Base-by-base conservation (phyloP, 1,140 invertebrate species). In the Tachypleus tridentatus region DNA sequence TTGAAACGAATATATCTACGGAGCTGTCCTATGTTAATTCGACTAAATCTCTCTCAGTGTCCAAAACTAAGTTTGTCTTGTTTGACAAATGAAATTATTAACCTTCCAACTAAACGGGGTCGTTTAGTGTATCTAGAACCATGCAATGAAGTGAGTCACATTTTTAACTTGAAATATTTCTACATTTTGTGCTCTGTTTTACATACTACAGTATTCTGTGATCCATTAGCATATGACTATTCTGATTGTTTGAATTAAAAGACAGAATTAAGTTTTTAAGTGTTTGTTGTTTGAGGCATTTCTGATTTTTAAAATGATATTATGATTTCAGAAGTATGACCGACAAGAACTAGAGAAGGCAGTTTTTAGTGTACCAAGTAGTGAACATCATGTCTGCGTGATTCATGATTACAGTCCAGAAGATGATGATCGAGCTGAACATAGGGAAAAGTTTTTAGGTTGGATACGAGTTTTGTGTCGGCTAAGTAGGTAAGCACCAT, bases 101-200 rank as follows among this genome's bases (percentile, higher is more conserved):
- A 10, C 9, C 49, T 66, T 10, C 4, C 47, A 11, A 5, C 67
- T 10, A 3, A 50, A 5, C 7, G 5, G 5, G 58, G 61, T 49
- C 4, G 65, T 6, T 8, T 65, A 11, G 57, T 68, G n/a, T 63
- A 49, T 49, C 59, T 60, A 60, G 64, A 68, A 56, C 67, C 67
- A n/a, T 68, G 64, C 49, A 60, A 59, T 8, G 53, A 61, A 51
- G 62, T 62, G 11, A 51, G 64, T 57, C 3, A 4, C 4, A 9
- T 10, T 10, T 49, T 50, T 52, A 3, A 5, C 49, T 47, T 51
- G 8, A 10, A 11, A 10, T 4, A 47, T 61, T 10, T 56, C 9
- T 8, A 10, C 10, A n/a, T 10, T 29, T 29, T 29, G 29, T 29
- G 29, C 29, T 29, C 29, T 29, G 29, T 29, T 29, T 29, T 2